A percentile compares a stretch with the other conserved stretches of the same genome.
Conservation (phyloP, 2,113 vertebrate genomes). For the Psophia crepitans region DNA sequence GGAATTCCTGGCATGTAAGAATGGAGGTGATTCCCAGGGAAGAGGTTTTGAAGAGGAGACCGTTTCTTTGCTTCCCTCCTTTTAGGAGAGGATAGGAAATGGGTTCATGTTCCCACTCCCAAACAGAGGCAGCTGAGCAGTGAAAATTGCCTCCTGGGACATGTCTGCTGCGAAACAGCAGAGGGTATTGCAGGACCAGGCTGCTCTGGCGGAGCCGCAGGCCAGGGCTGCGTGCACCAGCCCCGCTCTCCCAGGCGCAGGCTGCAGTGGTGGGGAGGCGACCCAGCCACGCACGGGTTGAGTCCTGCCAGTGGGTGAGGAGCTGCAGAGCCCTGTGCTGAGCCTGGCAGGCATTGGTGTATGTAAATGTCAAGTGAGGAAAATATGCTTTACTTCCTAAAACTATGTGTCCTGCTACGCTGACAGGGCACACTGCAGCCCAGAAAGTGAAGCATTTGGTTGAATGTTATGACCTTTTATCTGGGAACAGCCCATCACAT, state of each 20-base stretch:
- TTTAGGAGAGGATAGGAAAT: neutral
- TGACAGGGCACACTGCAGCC: neutral
- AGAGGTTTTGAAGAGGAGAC: neutral
- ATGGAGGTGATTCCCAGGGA: neutral
- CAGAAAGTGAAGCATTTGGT: neutral
- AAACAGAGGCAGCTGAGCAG: neutral
- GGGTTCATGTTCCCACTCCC: neutral
- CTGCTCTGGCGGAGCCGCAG: neutral
- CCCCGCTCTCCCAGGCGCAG: accelerated
- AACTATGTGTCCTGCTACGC: neutral
- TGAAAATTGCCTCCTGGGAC: neutral
- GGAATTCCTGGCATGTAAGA: slow-evolving; percentile 2
- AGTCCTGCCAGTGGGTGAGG: neutral
- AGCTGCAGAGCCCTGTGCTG: neutral
- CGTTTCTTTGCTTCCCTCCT: neutral
- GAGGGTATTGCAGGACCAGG: slow-evolving; percentile 37
- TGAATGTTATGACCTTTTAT: neutral
- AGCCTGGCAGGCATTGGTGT: neutral
- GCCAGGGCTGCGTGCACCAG: neutral
- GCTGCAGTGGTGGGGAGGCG: neutral
- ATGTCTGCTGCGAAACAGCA: neutral
- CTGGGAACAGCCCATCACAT: neutral
- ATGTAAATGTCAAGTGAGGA: neutral
- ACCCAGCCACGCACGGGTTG: accelerated
- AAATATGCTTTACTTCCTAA: neutral